Evolutionary conservation across 2,888 invertebrate species (phyloP), one percentile per base, ranked within the genome.

Genomic region (Mimas tiliae): DNA sequence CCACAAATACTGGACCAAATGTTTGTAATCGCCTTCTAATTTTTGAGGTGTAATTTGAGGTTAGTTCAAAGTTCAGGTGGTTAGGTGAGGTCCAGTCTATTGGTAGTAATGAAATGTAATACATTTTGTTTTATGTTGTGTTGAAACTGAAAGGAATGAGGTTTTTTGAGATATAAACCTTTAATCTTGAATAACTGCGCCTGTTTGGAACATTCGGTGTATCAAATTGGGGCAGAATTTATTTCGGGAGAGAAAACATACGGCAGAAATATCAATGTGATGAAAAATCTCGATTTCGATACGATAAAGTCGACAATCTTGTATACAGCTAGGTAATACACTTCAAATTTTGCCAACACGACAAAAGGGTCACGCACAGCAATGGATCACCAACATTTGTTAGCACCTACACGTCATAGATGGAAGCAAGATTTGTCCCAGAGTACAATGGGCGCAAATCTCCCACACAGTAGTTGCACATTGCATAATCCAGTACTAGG

Each of bases 401-500:
- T 19, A 34, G 8, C 16, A 38, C 38, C 4, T 11, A 38, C 38
- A 19, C 42, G 12, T 33, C 14, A 16, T 16, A 38, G 12, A 12
- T 45, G 6, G 14, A 45, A 33, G 45, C 19, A 53, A 63, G 16
- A 53, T 66, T 53, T 66, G 48, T 27, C 45, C 53, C 47, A 53
- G 34, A 55, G 34, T 45, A 52, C 42, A 63, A 63, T 52, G 19
- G 19, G 34, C 50, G 51, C 53, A 63, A 48, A 53, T 52, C 55
- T 48, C 58, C 34, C 45, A 66, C 42, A 58, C 62, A 65, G 65
- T 45, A 51, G 27, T 27, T 27, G 27, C 27, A 4, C 4, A 65
- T 75, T 75, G 69, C 72, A 70, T 69, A 72, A 75, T 64, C 67
- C 62, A 68, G 67, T 68, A 69, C 65, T 70, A 65, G 66, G 67